Base-by-base conservation (phyloP, 2,888 invertebrate genomes). In the Aphodius granarius region DNA sequence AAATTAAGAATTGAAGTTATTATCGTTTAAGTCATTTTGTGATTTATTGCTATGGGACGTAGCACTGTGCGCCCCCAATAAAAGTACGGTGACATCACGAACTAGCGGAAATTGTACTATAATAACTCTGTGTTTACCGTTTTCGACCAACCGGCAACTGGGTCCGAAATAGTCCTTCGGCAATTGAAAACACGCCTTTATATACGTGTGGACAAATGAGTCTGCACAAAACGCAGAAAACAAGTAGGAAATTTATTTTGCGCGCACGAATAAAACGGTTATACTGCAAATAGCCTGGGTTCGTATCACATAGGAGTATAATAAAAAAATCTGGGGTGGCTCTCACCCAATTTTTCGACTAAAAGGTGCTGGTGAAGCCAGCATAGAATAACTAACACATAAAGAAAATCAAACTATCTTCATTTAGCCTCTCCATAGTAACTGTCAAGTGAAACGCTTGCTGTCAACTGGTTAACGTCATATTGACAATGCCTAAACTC, bases 71-170 rank as follows among this genome's bases (percentile, higher is more conserved):
- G 43, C 43, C 43, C 1, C 43, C 43, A 43, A 43, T 43, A 43
- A 43, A 43, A 43, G 9, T 6, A 43, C 43, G 21, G 68, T n/a
- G 21, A 20, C 68, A 22, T 68, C n/a, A n/a, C n/a, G n/a, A 21
- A 19, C 68, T 13, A 43, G 43, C 9, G 68, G 19, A 68, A 68
- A 68, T 68, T 68, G 68, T 68, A 19, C 68, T 68, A 68, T 68
- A 68, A 68, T 68, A 68, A 68, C 68, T 68, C 68, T 68, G 68
- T 68, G 68, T 68, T 68, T 68, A 68, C 68, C 43, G 43, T 43
- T 43, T 43, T 6, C 43, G 43, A 43, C 43, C 43, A 43, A 43
- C 43, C 43, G 43, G 13, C 43, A 6, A 43, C 6, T 13, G 43
- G 43, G 43, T 43, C 43, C 43, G 43, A 43, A 43, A 68, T 68